phyloP scores from a whole-genome alignment of 2,888 invertebrate genomes.

The Thyatira batis region DNA sequence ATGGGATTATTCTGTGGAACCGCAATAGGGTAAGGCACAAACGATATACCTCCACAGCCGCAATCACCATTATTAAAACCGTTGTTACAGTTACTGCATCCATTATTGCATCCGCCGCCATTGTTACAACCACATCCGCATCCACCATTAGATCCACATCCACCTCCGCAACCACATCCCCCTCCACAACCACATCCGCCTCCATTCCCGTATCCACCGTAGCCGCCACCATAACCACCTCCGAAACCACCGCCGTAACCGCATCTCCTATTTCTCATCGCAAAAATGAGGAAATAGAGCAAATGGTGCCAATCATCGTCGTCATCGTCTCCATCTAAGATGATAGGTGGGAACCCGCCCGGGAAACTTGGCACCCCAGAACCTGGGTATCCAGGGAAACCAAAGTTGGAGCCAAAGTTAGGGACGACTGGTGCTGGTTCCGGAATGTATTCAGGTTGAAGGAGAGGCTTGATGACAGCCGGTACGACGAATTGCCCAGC shows the following conservation, averaged over 20 bases:
- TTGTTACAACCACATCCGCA: not conserved
- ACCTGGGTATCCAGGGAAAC: slow-evolving; percentile 15
- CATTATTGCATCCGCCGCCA: not conserved
- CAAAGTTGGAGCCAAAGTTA: slow-evolving; percentile 13
- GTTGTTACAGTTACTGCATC: not conserved
- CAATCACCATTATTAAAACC: not conserved
- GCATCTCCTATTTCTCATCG: slow-evolving; percentile 41
- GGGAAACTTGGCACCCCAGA: slow-evolving; percentile 3
- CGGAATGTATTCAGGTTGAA: slow-evolving; percentile 26
- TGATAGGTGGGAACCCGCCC: slow-evolving; percentile 43
- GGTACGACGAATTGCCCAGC: slow-evolving; percentile 51
- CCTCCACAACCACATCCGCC: slow-evolving; percentile 11
- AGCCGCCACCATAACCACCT: slow-evolving; percentile 9
- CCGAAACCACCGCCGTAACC: slow-evolving; percentile 18
- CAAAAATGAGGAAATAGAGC: slow-evolving; percentile 53
- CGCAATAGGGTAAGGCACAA: slow-evolving; percentile 25
- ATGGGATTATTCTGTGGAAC: slow-evolving; percentile 7
- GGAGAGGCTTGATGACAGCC: slow-evolving; percentile 47
- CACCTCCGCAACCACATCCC: not conserved
- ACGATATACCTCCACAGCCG: slow-evolving; percentile 3
- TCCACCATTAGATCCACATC: not conserved
- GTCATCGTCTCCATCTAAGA: slow-evolving; percentile 32
- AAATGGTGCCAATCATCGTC: slow-evolving; percentile 38
- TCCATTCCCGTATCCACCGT: slow-evolving; percentile 13
- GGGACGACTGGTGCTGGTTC: slow-evolving; percentile 22